phyloP scores from a whole-genome alignment of 2,113 vertebrate species.

The Gobius niger region DNA sequence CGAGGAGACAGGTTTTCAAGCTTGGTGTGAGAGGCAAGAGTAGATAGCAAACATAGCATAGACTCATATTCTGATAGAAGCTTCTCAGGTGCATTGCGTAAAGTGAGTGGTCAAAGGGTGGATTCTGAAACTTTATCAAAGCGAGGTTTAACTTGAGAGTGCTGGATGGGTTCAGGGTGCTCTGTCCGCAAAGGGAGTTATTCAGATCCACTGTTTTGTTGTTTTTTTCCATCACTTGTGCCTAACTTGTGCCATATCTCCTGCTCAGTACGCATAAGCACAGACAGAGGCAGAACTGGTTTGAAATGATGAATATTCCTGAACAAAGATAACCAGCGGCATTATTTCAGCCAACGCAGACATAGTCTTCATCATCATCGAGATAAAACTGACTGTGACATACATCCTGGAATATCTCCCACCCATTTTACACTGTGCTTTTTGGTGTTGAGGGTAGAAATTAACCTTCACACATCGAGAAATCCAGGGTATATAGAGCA shows the following conservation, averaged over 20 bases:
- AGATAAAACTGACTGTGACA: conserved; percentile 65
- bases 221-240: conserved; percentile 55
- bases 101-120: conserved; percentile 28
- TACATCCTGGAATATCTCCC: conserved; percentile 52
- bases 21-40: conserved; percentile 49
- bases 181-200: conserved; percentile 27
- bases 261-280: conserved; percentile 44
- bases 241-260: conserved; percentile 31
- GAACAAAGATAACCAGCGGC: conserved; percentile 45
- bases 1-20: conserved; percentile 63
- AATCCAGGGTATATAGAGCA: conserved; percentile 23
- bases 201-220: conserved; percentile 41
- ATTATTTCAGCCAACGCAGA: conserved; percentile 58
- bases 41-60: conserved; percentile 41
- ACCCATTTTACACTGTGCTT: conserved; percentile 61
- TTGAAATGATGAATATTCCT: conserved; percentile 72
- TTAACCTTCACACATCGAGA: conserved; percentile 41
- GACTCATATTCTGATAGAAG: conserved; percentile 42
- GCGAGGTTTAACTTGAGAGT: conserved; percentile 41
- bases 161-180: conserved; percentile 25
- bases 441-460: conserved; percentile 48
- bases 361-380: conserved; percentile 53
- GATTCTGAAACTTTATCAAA: conserved; percentile 64
- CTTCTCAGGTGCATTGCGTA: conserved; percentile 37
- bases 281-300: conserved; percentile 43